These are phyloP conservation scores for Chymomyza fuscimana DNA, from an alignment of 2,888 invertebrate species.

Conservation along the genomic window DNA sequence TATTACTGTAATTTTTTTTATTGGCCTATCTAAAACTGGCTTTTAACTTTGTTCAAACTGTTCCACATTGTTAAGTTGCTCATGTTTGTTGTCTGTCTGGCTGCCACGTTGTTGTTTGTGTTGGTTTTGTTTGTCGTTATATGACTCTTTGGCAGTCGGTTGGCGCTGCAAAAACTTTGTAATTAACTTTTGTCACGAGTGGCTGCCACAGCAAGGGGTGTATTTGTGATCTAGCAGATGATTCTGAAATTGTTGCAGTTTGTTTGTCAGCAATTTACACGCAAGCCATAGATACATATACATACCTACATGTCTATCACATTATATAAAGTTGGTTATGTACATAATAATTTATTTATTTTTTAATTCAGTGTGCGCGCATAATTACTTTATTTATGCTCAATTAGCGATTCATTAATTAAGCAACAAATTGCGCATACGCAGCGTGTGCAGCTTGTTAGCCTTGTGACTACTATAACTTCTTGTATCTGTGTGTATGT, in stretches of 20 bases:
- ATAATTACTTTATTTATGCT: conserved; percentile 52
- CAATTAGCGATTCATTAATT: conserved; percentile 62
- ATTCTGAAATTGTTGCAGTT: not conserved
- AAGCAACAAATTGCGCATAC: conserved; percentile 18
- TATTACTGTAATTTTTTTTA: not conserved
- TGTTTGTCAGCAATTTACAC: not conserved
- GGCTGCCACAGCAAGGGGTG: conserved; percentile 19
- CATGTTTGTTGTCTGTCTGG: conserved; percentile 9
- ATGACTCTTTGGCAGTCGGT: conserved; percentile 58
- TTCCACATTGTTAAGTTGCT: not conserved
- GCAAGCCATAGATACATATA: not conserved
- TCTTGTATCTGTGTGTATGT: conserved; percentile 3
- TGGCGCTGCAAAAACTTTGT: conserved; percentile 68
- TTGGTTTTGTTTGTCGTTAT: conserved; percentile 40
- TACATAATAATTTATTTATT: conserved; percentile 45
- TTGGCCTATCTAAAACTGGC: not conserved
- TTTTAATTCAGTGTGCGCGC: conserved; percentile 17
- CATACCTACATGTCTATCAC: too few species aligned
- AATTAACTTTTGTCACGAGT: conserved; percentile 77
- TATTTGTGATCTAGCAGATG: not conserved
- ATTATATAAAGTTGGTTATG: conserved; percentile 23
- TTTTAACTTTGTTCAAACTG: not conserved
- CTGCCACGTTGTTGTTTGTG: conserved; percentile 7
- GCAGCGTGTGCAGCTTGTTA: not conserved
- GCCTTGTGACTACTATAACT: conserved; percentile 4